phyloP scores from a whole-genome alignment of 2,888 invertebrate genomes.

The Trimorus sp. region DNA sequence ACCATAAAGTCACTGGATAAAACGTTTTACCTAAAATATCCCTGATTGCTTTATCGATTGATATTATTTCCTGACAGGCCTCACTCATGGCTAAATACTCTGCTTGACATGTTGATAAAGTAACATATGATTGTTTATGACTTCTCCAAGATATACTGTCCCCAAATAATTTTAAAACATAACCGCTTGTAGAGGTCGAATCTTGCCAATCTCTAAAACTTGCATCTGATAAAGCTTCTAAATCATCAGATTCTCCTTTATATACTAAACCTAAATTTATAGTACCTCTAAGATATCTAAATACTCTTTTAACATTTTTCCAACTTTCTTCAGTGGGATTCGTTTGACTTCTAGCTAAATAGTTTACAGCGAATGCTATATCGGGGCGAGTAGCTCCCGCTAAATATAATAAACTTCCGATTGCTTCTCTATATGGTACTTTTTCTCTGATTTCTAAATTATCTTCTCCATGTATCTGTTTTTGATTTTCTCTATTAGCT shows the following conservation, averaged over 20 bases:
- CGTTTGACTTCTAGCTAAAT: constrained; percentile 39
- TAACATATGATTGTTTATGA: constrained; percentile 60
- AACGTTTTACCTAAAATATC: constrained; percentile 54
- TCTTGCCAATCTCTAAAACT: constrained; percentile 65
- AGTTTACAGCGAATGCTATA: constrained; percentile 40
- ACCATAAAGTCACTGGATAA: constrained; percentile 39
- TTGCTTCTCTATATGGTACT: constrained; percentile 63
- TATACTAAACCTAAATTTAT: constrained; percentile 44
- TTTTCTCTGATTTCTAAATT: not conserved
- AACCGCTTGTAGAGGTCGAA: constrained; percentile 59
- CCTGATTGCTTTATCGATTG: constrained; percentile 59
- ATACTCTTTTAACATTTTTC: constrained; percentile 16
- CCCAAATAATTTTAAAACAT: constrained; percentile 52
- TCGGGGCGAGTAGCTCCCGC: constrained; percentile 37
- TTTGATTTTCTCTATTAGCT: constrained; percentile 30
- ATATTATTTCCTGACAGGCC: constrained; percentile 63
- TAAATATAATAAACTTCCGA: constrained; percentile 45
- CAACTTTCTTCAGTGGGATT: constrained; percentile 56
- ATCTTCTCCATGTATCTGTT: not conserved
- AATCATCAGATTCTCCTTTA: constrained; percentile 13
- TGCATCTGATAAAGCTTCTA: constrained; percentile 65
- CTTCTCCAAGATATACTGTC: constrained; percentile 65
- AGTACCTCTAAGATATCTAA: constrained; percentile 57
- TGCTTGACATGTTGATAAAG: constrained; percentile 61
- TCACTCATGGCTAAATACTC: constrained; percentile 68